phyloP scores from a whole-genome alignment of 1,140 invertebrate genomes.

The Adoxophyes honmai region DNA sequence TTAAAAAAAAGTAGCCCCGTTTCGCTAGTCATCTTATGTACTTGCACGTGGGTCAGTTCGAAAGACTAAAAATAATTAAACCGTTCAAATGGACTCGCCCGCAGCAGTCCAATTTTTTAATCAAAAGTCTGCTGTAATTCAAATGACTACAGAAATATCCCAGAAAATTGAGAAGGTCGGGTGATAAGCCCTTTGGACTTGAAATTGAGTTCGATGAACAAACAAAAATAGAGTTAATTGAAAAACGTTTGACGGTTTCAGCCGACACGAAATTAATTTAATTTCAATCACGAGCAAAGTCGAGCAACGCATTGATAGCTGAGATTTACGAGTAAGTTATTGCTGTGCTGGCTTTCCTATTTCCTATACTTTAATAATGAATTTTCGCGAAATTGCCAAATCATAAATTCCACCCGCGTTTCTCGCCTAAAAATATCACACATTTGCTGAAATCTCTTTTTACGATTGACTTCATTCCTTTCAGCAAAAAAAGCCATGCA shows the following conservation, averaged over 20 bases:
- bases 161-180: too few relatives aligned
- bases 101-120: too few relatives aligned
- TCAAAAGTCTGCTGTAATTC: too few relatives aligned
- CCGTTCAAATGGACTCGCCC: too few relatives aligned
- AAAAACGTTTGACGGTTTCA: background rate
- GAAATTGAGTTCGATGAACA: background rate
- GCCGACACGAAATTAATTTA: background rate
- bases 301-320: too few relatives aligned
- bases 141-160: too few relatives aligned
- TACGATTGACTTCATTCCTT: constrained; percentile 14
- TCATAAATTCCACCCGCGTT: constrained; percentile 6
- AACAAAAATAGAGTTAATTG: background rate
- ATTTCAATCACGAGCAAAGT: background rate
- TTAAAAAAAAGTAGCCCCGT: too few relatives aligned
- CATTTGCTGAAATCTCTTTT: constrained; percentile 10
- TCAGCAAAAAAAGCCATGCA: constrained; percentile 7
- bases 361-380: background rate
- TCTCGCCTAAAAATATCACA: constrained; percentile 11
- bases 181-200: background rate
- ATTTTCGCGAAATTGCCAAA: background rate
- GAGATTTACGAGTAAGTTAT: too few relatives aligned
- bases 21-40: too few relatives aligned
- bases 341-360: too few relatives aligned
- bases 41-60: too few relatives aligned
- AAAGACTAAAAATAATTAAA: too few relatives aligned